A percentile compares a stretch with the other conserved stretches of the same genome.
Conservation (phyloP, 2,113 vertebrate species). For the Sitta europaea region DNA sequence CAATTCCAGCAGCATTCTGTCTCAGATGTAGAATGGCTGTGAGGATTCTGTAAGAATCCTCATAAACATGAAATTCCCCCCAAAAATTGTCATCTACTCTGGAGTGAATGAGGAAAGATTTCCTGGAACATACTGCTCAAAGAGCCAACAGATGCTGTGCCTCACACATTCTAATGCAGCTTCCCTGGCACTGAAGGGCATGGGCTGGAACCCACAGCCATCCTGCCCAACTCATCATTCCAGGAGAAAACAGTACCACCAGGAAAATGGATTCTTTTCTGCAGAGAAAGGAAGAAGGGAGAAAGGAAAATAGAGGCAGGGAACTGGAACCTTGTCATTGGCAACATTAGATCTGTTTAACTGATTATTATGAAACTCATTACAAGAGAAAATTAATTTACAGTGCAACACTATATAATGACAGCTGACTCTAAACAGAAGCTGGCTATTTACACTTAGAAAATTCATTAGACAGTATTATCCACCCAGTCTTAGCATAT, state of each 20-base stretch:
- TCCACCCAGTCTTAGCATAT: background rate
- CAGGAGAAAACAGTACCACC: background rate
- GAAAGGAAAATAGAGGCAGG: background rate
- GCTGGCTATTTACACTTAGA: background rate
- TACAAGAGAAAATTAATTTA: background rate
- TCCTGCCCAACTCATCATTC: background rate
- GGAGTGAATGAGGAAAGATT: background rate
- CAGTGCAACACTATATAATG: too few relatives aligned
- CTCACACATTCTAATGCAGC: background rate
- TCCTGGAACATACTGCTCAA: background rate
- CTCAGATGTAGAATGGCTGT: background rate
- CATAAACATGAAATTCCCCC: background rate
- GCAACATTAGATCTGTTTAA: background rate
- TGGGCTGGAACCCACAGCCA: background rate
- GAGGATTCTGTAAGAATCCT: background rate
- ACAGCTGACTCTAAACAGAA: background rate
- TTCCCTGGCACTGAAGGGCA: background rate
- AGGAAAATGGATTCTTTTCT: background rate
- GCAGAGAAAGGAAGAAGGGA: background rate
- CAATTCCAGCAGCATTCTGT: background rate
- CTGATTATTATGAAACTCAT: background rate
- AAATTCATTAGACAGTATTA: background rate
- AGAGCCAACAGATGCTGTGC: background rate
- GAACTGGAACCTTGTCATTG: background rate
- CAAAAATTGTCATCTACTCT: background rate